Evolutionary conservation across 2,113 vertebrate genomes (phyloP).

Genomic region (Cnemophilus loriae): DNA sequence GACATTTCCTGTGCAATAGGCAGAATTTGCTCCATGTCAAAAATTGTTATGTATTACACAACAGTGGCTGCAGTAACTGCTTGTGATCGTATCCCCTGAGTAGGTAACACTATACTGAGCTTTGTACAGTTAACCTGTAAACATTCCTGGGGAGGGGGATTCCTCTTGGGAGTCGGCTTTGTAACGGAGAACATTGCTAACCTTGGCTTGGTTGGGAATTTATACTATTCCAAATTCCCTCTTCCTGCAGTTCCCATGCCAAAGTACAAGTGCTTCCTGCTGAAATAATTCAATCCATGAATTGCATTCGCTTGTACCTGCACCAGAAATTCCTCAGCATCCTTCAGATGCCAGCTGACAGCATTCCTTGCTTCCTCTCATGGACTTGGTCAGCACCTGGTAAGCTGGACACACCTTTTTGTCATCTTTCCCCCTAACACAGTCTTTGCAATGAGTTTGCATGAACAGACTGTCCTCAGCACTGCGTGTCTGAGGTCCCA

Average conservation of each 20-base stretch:
- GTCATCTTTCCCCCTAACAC: neutral
- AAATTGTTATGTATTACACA: neutral
- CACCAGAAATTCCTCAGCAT: neutral
- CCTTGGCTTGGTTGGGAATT: neutral
- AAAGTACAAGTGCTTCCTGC: neutral
- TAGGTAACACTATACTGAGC: neutral
- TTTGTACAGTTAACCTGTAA: neutral
- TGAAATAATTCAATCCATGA: neutral
- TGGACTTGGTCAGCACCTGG: neutral
- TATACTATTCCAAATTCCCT: neutral
- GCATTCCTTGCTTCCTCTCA: neutral
- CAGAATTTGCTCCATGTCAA: neutral
- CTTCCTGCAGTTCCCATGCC: neutral
- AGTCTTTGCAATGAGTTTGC: neutral
- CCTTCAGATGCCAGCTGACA: neutral
- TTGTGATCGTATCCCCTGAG: neutral
- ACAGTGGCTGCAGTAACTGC: neutral
- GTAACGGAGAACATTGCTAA: neutral
- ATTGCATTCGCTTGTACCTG: neutral
- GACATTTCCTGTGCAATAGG: neutral
- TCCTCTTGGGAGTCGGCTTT: neutral
- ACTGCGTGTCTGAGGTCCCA: neutral
- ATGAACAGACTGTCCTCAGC: neutral
- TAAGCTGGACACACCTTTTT: neutral
- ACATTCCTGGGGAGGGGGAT: neutral